phyloP scores from a whole-genome alignment of 2,888 invertebrate genomes.

The Melipona bicolor region DNA sequence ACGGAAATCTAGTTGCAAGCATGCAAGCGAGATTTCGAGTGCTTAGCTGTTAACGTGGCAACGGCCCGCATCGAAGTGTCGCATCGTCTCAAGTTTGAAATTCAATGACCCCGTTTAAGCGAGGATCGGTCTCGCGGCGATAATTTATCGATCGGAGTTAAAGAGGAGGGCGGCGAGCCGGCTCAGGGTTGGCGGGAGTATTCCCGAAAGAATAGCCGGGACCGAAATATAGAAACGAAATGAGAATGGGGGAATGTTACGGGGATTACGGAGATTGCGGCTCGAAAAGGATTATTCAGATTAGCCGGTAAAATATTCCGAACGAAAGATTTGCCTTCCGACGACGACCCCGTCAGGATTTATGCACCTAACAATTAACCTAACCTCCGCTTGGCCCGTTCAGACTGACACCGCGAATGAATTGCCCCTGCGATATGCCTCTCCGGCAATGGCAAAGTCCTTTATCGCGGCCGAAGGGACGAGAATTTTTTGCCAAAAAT shows the following conservation, averaged over 20 bases:
- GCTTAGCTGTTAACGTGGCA: neutral
- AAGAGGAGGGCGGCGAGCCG: constrained; percentile 18
- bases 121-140: neutral
- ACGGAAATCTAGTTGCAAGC: too few relatives aligned
- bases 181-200: neutral
- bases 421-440: constrained; percentile 8
- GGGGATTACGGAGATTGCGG: constrained; percentile 50
- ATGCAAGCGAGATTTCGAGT: neutral
- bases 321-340: constrained; percentile 47
- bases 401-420: constrained; percentile 21
- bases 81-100: constrained; percentile 22
- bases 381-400: constrained; percentile 3
- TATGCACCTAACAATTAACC: constrained; percentile 50
- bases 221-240: constrained; percentile 30
- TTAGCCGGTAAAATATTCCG: constrained; percentile 50
- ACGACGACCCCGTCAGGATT: constrained; percentile 31
- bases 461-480: neutral
- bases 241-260: constrained; percentile 42
- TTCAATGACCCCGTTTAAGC: constrained; percentile 11
- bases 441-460: neutral
- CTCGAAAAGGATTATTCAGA: constrained; percentile 55
- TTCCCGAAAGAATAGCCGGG: constrained; percentile 28
- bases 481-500: neutral
- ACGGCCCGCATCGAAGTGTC: neutral
- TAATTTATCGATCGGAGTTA: constrained; percentile 42